Conservation (phyloP, 1,140 invertebrate species). For the Archivesica marissinica region DNA sequence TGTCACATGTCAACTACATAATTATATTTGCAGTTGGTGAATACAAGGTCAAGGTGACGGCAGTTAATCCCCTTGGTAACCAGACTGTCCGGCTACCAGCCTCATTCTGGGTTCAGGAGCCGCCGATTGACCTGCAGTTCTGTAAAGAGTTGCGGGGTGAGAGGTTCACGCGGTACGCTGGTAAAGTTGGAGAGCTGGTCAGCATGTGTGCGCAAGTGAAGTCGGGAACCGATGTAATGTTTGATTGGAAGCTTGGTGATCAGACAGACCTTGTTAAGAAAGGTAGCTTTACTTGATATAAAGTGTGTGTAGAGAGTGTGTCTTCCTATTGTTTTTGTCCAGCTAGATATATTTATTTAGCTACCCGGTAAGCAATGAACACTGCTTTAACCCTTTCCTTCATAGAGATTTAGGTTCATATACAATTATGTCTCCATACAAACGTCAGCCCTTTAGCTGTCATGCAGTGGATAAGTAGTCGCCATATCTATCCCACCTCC, state of each 20-base stretch:
- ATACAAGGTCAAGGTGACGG: constrained; percentile 66
- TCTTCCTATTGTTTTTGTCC: neutral
- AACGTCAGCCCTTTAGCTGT: too few species aligned
- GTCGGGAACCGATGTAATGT: constrained; percentile 62
- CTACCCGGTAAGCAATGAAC: too few species aligned
- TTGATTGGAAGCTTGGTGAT: constrained; percentile 69
- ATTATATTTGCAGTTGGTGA: constrained; percentile 68
- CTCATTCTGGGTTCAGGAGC: constrained; percentile 62
- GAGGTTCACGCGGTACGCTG: neutral
- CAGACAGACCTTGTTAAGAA: constrained; percentile 56
- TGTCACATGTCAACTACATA: too few species aligned
- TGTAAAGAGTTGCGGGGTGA: neutral
- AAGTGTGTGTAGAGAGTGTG: too few species aligned
- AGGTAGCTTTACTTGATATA: too few species aligned
- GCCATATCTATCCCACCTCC: too few species aligned
- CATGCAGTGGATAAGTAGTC: too few species aligned
- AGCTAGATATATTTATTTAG: neutral
- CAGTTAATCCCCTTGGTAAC: constrained; percentile 64
- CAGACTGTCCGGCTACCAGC: constrained; percentile 31
- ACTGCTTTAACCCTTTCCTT: too few species aligned
- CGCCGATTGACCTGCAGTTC: constrained; percentile 44
- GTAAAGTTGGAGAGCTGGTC: constrained; percentile 44
- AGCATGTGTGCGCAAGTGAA: constrained; percentile 35
- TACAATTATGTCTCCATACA: too few species aligned
- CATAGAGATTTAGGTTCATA: too few species aligned